Evolutionary conservation across 2,888 invertebrate species (phyloP).

Genomic region (Melipona beecheii): DNA sequence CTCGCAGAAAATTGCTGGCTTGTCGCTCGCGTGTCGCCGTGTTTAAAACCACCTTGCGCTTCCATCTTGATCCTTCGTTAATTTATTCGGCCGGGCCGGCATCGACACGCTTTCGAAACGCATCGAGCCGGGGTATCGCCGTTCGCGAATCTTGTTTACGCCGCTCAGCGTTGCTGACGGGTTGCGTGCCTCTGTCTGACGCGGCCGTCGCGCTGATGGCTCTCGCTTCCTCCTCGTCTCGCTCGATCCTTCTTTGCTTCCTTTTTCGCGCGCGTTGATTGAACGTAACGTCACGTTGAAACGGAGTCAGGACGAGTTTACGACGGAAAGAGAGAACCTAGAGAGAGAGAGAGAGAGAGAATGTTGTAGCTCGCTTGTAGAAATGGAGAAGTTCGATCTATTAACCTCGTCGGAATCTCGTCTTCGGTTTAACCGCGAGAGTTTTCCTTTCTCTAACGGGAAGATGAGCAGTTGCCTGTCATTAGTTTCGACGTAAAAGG

Average conservation of each 20-base stretch:
- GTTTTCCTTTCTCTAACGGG: too few relatives aligned
- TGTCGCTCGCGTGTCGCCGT: constrained; percentile 11
- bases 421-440: too few relatives aligned
- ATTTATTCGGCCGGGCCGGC: constrained; percentile 35
- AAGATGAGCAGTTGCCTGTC: too few relatives aligned
- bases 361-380: neutral
- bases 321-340: neutral
- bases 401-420: too few relatives aligned
- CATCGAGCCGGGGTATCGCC: constrained; percentile 14
- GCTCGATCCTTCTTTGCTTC: neutral
- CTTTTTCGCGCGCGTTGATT: neutral
- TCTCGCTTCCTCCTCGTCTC: neutral
- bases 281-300: neutral
- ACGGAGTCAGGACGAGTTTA: neutral
- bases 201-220: neutral
- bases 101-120: constrained; percentile 34
- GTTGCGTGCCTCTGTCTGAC: constrained; percentile 32
- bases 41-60: constrained; percentile 22
- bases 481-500: too few relatives aligned
- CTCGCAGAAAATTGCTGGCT: constrained; percentile 5
- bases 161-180: constrained; percentile 15
- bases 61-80: constrained; percentile 54
- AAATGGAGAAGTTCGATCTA: too few relatives aligned
- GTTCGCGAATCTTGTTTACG: constrained; percentile 18
- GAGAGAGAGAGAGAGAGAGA: neutral